Percentiles rank a stretch among this genome's conserved stretches.
Conservation (phyloP, 2,113 vertebrate species). For the Hystrix cristata region DNA sequence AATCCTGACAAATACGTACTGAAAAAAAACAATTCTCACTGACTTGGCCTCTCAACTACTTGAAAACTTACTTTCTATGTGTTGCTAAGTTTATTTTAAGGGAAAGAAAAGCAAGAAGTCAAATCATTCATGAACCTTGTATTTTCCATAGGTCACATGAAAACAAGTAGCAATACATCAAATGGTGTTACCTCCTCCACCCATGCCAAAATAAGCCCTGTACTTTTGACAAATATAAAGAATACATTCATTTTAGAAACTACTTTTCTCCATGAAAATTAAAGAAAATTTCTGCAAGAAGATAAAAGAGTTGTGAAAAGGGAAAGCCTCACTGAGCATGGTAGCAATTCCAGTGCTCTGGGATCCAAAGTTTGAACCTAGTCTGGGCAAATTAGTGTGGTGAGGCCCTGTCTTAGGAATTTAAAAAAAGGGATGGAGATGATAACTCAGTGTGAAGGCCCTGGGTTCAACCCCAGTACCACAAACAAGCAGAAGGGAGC, state of each 20-base stretch:
- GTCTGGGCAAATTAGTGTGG: background rate
- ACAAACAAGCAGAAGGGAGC: background rate
- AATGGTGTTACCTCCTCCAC: background rate
- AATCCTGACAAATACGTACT: conserved; percentile 5
- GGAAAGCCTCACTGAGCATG: background rate
- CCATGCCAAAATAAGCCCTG: background rate
- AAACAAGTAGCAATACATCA: conserved; percentile 46
- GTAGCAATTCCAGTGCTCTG: background rate
- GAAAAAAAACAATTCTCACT: background rate
- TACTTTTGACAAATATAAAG: background rate
- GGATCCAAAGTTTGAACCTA: background rate
- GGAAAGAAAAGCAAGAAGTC: conserved; percentile 33
- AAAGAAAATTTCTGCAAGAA: conserved; percentile 33
- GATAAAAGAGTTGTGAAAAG: background rate
- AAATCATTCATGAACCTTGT: conserved; percentile 15
- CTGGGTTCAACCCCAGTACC: background rate
- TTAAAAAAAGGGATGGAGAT: background rate
- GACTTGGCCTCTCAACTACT: background rate
- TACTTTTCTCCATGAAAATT: background rate
- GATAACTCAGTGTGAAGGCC: background rate
- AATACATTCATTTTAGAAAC: conserved; percentile 47
- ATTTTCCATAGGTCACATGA: conserved; percentile 20
- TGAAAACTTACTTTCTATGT: conserved; percentile 61
- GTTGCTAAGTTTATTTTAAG: conserved; percentile 22
- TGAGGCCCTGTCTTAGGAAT: background rate